These are phyloP conservation scores for Momotus momota DNA, from an alignment of 2,797 vertebrate species.

Conservation along the genomic window DNA sequence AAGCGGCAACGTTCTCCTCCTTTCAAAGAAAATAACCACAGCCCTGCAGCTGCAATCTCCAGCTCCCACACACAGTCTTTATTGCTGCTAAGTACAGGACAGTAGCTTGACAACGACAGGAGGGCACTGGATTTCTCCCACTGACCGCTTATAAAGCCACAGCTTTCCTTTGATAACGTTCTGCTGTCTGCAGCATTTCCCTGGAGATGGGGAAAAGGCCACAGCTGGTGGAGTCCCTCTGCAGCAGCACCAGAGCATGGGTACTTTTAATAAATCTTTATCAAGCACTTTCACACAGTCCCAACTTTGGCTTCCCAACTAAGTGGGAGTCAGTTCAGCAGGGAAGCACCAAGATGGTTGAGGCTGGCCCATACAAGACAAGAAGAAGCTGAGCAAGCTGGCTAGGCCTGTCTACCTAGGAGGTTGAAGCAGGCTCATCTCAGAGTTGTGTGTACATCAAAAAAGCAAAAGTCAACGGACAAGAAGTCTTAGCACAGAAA, in stretches of 20 bases:
- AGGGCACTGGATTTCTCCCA: neutral
- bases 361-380: neutral
- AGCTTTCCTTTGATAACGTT: neutral
- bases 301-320: neutral
- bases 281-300: neutral
- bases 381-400: neutral
- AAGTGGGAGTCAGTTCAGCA: neutral
- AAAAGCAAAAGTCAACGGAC: neutral
- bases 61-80: neutral
- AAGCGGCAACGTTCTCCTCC: neutral
- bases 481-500: neutral
- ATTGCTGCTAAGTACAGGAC: neutral
- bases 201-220: neutral
- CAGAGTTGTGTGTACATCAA: neutral
- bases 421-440: neutral
- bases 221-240: neutral
- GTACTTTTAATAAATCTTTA: neutral
- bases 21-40: neutral
- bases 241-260: neutral
- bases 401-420: neutral
- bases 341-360: rapidly evolving
- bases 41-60: neutral
- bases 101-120: neutral
- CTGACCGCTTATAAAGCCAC: neutral
- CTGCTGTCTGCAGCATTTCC: neutral